Percentiles rank a stretch among this genome's conserved stretches.
Evolutionary conservation across 1,140 invertebrate genomes (phyloP).

Genomic region (Drosophila bocki): DNA sequence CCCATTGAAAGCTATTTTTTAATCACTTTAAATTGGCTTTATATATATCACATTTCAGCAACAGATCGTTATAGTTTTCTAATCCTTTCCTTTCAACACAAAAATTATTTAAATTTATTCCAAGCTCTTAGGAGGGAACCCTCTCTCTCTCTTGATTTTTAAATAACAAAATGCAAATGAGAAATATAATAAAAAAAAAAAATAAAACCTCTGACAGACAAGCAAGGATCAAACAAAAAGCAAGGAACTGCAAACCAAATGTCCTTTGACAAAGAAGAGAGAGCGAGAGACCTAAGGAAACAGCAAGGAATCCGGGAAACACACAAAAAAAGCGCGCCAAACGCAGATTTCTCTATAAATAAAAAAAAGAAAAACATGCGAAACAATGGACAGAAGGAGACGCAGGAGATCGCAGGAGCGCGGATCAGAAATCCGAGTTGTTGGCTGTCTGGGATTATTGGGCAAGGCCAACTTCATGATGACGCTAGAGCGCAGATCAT

Average conservation of each 20-base stretch:
- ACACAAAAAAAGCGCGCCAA: slow-evolving; percentile 64
- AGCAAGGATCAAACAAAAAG: slow-evolving; percentile 22
- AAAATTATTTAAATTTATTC: slow-evolving; percentile 11
- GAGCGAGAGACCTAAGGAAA: slow-evolving; percentile 12
- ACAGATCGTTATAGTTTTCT: background rate
- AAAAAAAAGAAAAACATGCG: slow-evolving; percentile 8
- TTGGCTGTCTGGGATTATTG: slow-evolving; percentile 64
- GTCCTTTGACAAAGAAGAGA: slow-evolving; percentile 31
- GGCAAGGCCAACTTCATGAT: slow-evolving; percentile 72
- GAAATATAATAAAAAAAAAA: slow-evolving; percentile 5
- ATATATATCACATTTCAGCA: slow-evolving; percentile 9
- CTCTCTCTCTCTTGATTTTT: background rate
- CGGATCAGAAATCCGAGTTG: slow-evolving; percentile 32
- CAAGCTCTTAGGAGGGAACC: too few species aligned
- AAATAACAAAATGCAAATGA: slow-evolving; percentile 46
- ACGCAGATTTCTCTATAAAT: slow-evolving; percentile 36
- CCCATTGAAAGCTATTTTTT: background rate
- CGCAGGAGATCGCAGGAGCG: slow-evolving; percentile 3
- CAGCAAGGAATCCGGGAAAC: slow-evolving; percentile 31
- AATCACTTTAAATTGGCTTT: background rate
- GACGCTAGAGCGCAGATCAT: slow-evolving; percentile 37
- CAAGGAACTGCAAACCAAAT: slow-evolving; percentile 17
- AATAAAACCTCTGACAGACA: slow-evolving; percentile 20
- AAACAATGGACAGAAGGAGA: slow-evolving; percentile 20
- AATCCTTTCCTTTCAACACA: background rate